Evolutionary conservation across 2,888 invertebrate species (phyloP).

Genomic region (Phyllotreta striolata): DNA sequence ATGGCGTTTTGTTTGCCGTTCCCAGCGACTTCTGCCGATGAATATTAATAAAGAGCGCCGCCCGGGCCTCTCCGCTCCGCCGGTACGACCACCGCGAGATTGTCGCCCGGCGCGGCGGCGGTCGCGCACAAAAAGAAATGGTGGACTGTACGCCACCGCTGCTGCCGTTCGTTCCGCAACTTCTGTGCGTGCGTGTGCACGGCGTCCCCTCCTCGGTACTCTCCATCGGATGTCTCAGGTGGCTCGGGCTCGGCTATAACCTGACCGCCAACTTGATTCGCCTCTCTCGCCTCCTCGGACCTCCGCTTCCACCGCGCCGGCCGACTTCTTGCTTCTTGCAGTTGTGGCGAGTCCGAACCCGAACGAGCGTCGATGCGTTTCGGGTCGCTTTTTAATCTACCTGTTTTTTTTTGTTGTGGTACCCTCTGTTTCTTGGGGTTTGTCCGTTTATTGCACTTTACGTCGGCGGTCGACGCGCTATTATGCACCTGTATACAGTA

Average conservation of each 20-base stretch:
- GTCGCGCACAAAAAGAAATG: conserved; percentile 54
- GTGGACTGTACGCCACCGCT: conserved; percentile 58
- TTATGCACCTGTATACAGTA: conserved; percentile 32
- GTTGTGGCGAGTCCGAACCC: conserved; percentile 17
- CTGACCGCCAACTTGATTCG: conserved; percentile 42
- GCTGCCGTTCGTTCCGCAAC: conserved; percentile 58
- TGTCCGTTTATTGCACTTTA: conserved; percentile 29
- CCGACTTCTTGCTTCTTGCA: conserved; percentile 34
- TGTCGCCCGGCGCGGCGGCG: conserved; percentile 47
- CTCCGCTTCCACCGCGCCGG: conserved; percentile 12
- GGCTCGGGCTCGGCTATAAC: conserved; percentile 40
- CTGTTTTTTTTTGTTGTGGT: conserved; percentile 13
- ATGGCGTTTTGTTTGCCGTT: conserved; percentile 1
- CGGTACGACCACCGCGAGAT: conserved; percentile 28
- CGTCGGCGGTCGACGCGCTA: conserved; percentile 20
- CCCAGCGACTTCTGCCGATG: conserved; percentile 19
- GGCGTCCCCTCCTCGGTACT: conserved; percentile 44
- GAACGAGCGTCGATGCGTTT: conserved; percentile 23
- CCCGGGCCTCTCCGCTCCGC: conserved; percentile 24
- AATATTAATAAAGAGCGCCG: conserved; percentile 26
- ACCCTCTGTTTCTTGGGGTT: conserved; percentile 26
- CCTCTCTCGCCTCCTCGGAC: conserved; percentile 25
- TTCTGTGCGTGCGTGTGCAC: conserved; percentile 49
- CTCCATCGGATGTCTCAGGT: conserved; percentile 44
- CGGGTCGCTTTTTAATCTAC: conserved; percentile 18